A percentile compares a stretch with the other conserved stretches of the same genome.
These are phyloP conservation scores for Actinia tenebrosa DNA, from an alignment of 64 coral and sea anemone species.

Conservation along the genomic window DNA sequence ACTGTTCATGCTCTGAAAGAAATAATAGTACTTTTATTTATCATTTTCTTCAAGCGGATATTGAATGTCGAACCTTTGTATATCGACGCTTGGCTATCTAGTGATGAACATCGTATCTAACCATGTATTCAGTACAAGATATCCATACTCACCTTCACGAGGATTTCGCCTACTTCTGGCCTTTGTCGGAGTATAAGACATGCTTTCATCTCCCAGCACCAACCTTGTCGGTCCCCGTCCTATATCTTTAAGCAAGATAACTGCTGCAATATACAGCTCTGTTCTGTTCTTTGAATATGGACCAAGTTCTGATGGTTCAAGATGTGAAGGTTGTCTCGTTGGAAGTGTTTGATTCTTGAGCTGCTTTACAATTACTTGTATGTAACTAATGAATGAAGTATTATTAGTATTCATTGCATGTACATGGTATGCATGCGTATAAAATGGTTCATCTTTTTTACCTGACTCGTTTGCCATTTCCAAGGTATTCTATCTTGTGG, in stretches of 20 bases:
- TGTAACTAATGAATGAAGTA: background rate
- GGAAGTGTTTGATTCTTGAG: background rate
- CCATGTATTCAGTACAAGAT: background rate
- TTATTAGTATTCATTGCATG: background rate
- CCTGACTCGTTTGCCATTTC: background rate
- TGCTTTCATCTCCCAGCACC: background rate
- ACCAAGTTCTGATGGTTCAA: background rate
- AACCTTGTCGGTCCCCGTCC: background rate
- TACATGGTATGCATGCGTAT: too few species aligned
- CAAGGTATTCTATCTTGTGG: background rate
- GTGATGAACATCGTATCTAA: too few species aligned
- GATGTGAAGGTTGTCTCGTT: background rate
- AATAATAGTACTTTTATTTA: background rate
- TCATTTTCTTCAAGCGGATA: background rate
- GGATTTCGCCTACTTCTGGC: background rate
- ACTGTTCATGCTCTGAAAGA: background rate
- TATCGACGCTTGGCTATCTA: too few species aligned
- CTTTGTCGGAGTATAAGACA: background rate
- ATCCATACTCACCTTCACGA: background rate
- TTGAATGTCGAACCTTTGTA: background rate
- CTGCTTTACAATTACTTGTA: background rate
- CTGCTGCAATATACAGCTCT: background rate
- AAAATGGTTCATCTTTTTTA: background rate
- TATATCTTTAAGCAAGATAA: background rate
- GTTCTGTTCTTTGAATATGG: background rate